Evolutionary conservation across 64 coral and sea anemone species (phyloP), one percentile per base, ranked within the genome.

Genomic region (Acropora yongei): DNA sequence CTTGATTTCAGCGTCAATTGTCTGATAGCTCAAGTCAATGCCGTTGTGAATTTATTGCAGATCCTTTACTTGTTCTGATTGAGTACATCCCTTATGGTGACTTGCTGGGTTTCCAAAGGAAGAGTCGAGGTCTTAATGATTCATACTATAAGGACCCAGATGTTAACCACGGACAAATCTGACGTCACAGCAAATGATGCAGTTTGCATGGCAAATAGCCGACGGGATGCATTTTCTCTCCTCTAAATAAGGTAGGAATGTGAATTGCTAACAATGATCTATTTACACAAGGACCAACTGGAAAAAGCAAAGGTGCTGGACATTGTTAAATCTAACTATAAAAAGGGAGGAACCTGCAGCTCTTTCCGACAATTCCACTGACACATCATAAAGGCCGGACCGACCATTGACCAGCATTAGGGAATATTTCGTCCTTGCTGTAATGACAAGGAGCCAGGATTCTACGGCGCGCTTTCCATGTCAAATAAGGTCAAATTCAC

Each of bases 71-170:
- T 63, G 86, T 93, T 10, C 39, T 88, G 5, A 80, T 88, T 58
- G 92, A 93, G 71, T 93, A 82, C 72, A 79, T 88, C 8, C 92
- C 92, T 6, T 93, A 75, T 72, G 92, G 92, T 4, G 86, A 93
- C 60, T 78, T 93, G 76, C 45, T 93, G 49, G 92, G 92, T 13
- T 93, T 88, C 68, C 50, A 88, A 47, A 88, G 92, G n/a, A 80
- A 55, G 49, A 88, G 84, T 18, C 84, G 92, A 16, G 92, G 92
- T 43, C 77, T 93, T 14, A 80, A 80, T 49, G 92, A 93, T 47
- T 82, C 77, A 5, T 88, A 93, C 78, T 93, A 73, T 75, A 67
- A 88, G 3, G 85, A 93, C 77, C 86, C 92, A 11, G 85, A 93
- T 61, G 57, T 87, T 3, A 88, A 55, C 86, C 85, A 30, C 50